These are phyloP conservation scores for Zonitis immaculata DNA, from an alignment of 2,888 invertebrate species.

Conservation along the genomic window DNA sequence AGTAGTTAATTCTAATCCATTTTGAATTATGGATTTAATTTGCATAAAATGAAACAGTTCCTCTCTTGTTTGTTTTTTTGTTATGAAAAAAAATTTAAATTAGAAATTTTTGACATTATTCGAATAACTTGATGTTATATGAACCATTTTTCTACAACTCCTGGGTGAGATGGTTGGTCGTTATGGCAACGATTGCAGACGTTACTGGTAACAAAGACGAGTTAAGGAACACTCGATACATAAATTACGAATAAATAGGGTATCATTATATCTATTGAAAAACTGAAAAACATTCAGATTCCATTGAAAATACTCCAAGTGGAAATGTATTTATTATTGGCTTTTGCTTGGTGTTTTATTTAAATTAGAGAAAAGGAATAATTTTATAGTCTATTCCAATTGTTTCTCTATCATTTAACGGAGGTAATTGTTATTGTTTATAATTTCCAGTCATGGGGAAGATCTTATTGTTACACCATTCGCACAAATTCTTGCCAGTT, in stretches of 20 bases:
- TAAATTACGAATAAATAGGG: constrained; percentile 12
- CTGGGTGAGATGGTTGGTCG: constrained; percentile 18
- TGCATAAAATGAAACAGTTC: no score
- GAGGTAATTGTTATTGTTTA: neutral
- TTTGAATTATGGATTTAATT: no score
- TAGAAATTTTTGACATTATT: neutral
- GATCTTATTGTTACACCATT: constrained; percentile 99
- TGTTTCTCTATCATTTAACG: no score
- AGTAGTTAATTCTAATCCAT: no score
- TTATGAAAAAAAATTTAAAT: no score
- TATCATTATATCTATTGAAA: constrained; percentile 14
- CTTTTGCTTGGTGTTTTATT: neutral
- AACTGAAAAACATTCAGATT: constrained; percentile 10
- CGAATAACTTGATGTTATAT: neutral
- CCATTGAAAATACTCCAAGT: no score
- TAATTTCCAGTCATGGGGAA: constrained; percentile 82
- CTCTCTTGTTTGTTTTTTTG: no score
- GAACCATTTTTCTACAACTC: constrained; percentile 12
- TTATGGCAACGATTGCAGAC: constrained; percentile 22
- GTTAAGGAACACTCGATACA: constrained; percentile 16
- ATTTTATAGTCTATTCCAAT: neutral
- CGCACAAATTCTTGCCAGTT: constrained; percentile 98
- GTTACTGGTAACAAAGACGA: constrained; percentile 13
- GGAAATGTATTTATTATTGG: no score
- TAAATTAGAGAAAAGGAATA: no score